These are phyloP conservation scores for Caenorhabditis zanzibari DNA, from an alignment of 2,888 invertebrate genomes.

Conservation along the genomic window DNA sequence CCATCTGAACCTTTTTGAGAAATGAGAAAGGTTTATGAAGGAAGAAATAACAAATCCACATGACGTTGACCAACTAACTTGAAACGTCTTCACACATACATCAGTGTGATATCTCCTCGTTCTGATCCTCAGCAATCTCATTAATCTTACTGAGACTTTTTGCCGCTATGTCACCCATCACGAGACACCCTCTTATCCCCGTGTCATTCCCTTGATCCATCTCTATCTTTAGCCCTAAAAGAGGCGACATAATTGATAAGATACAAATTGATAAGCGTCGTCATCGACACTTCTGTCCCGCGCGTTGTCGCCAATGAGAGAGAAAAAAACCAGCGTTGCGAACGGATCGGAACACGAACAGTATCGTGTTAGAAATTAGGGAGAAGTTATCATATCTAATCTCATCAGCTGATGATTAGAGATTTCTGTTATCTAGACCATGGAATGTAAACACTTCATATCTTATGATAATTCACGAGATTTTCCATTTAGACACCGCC, in stretches of 20 bases:
- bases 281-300: constrained; percentile 51
- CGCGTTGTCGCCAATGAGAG: not conserved
- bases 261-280: constrained; percentile 50
- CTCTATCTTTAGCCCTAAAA: constrained; percentile 46
- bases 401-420: constrained; percentile 51
- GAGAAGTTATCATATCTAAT: constrained; percentile 40
- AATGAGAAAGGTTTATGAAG: not conserved
- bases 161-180: constrained; percentile 29
- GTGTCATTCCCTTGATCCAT: constrained; percentile 38
- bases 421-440: constrained; percentile 32
- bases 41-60: not conserved
- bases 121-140: constrained; percentile 26
- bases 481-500: constrained; percentile 35
- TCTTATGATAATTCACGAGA: constrained; percentile 66
- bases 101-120: constrained; percentile 9
- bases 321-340: constrained; percentile 45
- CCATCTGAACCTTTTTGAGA: not conserved
- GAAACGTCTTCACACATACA: constrained; percentile 28
- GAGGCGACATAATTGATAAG: constrained; percentile 44
- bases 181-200: constrained; percentile 46
- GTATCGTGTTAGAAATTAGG: constrained; percentile 21
- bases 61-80: constrained; percentile 18
- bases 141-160: constrained; percentile 55
- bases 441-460: constrained; percentile 61
- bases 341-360: constrained; percentile 27